Evolutionary conservation across 2,888 invertebrate genomes (phyloP).

Genomic region (Spisula solida): DNA sequence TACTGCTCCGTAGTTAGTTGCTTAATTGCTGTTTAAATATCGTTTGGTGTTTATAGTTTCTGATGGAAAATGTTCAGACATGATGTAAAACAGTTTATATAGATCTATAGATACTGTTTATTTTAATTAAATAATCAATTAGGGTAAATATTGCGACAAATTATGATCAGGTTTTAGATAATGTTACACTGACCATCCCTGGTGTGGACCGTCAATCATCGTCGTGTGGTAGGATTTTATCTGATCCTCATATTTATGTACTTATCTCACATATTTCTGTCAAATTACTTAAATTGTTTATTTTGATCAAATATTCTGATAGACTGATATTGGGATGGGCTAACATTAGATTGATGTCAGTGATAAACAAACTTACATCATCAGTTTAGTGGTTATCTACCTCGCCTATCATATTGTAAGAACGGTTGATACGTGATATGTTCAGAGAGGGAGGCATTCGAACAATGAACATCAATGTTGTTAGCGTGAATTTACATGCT

Average conservation of each 20-base stretch:
- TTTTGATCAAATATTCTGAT: slow-evolving; percentile 47
- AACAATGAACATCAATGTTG: too few relatives aligned
- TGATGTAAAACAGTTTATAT: too few relatives aligned
- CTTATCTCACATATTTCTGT: slow-evolving; percentile 47
- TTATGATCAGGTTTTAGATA: neutral
- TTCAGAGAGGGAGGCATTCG: too few relatives aligned
- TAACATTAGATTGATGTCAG: neutral
- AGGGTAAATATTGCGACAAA: neutral
- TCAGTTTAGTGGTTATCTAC: neutral
- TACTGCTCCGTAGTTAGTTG: too few relatives aligned
- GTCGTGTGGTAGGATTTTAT: neutral
- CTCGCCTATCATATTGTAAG: neutral
- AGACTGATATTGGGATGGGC: neutral
- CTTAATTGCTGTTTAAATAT: too few relatives aligned
- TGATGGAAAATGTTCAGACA: too few relatives aligned
- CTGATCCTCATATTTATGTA: slow-evolving; percentile 8
- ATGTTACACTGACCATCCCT: neutral
- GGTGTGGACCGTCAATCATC: neutral
- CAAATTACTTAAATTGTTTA: slow-evolving; percentile 60
- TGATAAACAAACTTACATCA: slow-evolving; percentile 7
- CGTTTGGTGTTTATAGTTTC: too few relatives aligned
- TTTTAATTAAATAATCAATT: neutral
- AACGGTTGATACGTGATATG: too few relatives aligned
- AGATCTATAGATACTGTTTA: too few relatives aligned
- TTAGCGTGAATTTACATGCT: too few relatives aligned